Evolutionary conservation across 2,797 vertebrate species (phyloP).

Genomic region (Gouania willdenowi): DNA sequence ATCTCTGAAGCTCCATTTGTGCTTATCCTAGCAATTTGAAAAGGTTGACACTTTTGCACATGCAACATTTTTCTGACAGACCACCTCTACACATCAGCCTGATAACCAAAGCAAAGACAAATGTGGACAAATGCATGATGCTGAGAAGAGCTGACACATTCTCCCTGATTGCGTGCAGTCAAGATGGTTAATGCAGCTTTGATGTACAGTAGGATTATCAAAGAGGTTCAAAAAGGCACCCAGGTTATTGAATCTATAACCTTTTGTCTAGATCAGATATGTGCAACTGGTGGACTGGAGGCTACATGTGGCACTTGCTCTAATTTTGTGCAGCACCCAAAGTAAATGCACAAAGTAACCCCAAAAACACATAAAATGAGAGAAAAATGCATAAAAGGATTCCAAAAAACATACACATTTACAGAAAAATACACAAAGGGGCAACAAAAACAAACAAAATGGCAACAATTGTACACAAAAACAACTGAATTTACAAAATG

Average conservation of each 20-base stretch:
- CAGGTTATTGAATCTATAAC: neutral
- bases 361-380: conserved; percentile 7
- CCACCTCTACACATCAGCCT: neutral
- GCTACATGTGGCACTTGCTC: too few species aligned
- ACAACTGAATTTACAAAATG: too few species aligned
- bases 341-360: too few species aligned
- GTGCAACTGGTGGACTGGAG: too few species aligned
- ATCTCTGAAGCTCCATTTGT: too few species aligned
- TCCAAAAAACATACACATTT: conserved; percentile 5
- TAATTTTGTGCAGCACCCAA: too few species aligned
- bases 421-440: neutral
- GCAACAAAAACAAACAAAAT: too few species aligned
- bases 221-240: conserved; percentile 1
- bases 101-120: neutral
- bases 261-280: too few species aligned
- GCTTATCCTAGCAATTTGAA: neutral
- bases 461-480: too few species aligned
- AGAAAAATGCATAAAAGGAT: too few species aligned
- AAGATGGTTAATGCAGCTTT: conserved; percentile 3
- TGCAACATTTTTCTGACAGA: neutral
- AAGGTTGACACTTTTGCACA: neutral
- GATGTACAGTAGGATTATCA: conserved; percentile 2
- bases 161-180: neutral
- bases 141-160: conserved; percentile 6
- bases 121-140: conserved; percentile 1